Percentiles rank a stretch among this genome's conserved stretches.
These are phyloP conservation scores for Carollia perspicillata DNA, from an alignment of 2,113 vertebrate genomes.

Conservation along the genomic window DNA sequence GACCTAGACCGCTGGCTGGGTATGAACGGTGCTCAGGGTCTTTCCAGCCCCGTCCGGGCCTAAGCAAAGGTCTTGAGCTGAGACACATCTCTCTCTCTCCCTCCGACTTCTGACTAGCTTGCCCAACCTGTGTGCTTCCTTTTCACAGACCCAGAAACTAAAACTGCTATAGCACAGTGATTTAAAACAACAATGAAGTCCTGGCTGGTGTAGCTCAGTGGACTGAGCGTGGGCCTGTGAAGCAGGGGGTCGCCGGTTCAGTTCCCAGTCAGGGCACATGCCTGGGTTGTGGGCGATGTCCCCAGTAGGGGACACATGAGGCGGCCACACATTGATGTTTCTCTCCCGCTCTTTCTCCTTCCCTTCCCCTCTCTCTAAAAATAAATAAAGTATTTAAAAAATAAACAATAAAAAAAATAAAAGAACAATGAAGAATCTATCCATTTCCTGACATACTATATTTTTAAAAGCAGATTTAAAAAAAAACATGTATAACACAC, in stretches of 20 bases:
- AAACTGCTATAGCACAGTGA: neutral
- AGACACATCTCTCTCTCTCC: neutral
- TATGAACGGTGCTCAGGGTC: neutral
- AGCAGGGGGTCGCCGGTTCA: no score
- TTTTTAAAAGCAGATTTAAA: neutral
- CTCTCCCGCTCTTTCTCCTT: no score
- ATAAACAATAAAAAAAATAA: no score
- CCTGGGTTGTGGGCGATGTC: no score
- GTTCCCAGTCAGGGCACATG: no score
- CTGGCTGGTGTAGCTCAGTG: no score
- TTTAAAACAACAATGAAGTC: slow-evolving; percentile 28
- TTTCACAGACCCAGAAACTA: neutral
- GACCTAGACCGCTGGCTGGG: neutral
- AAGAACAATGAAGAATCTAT: slow-evolving; percentile 25
- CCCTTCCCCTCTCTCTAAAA: no score
- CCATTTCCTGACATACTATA: slow-evolving; percentile 3
- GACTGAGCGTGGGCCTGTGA: no score
- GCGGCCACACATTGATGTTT: no score
- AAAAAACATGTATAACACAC: neutral
- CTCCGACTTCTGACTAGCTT: neutral
- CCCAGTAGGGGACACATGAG: no score
- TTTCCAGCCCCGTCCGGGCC: neutral
- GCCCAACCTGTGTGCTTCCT: neutral
- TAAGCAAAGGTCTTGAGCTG: neutral
- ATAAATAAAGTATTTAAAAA: no score